These are phyloP conservation scores for Psettodes erumei DNA, from an alignment of 2,113 vertebrate species.

Conservation along the genomic window DNA sequence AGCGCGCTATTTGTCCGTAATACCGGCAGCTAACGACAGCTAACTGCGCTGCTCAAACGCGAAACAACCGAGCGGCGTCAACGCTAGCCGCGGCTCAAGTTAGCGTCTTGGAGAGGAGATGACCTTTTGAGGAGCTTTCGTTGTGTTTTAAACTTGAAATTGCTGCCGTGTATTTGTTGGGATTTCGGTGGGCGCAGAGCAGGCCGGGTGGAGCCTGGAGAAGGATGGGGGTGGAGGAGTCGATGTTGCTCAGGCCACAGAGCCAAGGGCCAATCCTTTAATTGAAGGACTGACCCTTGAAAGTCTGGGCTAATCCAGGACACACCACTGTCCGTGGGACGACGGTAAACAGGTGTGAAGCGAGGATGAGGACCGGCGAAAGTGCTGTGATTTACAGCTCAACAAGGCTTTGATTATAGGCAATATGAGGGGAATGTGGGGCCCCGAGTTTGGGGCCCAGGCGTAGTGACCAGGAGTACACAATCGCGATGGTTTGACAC, in stretches of 20 bases:
- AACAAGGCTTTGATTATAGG: background rate
- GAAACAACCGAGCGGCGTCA: background rate
- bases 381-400: background rate
- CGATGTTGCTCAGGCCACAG: slow-evolving; percentile 28
- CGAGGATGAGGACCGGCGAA: background rate
- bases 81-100: background rate
- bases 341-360: background rate
- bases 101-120: background rate
- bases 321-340: background rate
- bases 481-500: background rate
- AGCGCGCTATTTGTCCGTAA: accelerated
- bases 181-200: background rate
- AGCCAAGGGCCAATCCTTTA: slow-evolving; percentile 59
- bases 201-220: background rate
- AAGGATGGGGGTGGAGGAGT: slow-evolving; percentile 13
- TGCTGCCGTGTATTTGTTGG: background rate
- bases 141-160: background rate
- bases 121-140: background rate
- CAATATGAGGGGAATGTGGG: background rate
- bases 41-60: too few relatives aligned
- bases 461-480: background rate
- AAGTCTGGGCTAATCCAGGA: slow-evolving; percentile 38
- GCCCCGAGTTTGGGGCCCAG: too few relatives aligned
- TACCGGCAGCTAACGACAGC: too few relatives aligned
- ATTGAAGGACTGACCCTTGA: slow-evolving; percentile 58